phyloP scores from a whole-genome alignment of 2,113 vertebrate genomes.

The Rhagologus leucostigma region DNA sequence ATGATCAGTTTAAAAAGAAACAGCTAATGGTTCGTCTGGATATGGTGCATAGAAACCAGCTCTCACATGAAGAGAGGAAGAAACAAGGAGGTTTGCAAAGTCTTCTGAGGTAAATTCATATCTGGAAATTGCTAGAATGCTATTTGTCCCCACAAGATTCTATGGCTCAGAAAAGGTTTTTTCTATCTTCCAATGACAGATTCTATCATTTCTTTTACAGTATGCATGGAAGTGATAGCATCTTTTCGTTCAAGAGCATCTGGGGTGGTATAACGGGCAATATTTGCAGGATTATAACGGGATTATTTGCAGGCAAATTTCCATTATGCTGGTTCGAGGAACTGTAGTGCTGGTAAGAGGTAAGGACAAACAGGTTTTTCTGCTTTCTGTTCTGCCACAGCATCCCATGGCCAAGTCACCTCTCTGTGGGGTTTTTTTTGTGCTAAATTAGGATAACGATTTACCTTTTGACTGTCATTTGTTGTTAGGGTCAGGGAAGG shows the following conservation, averaged over 20 bases:
- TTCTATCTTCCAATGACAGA: neutral
- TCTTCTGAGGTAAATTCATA: neutral
- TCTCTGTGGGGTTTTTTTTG: neutral
- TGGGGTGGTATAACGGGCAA: neutral
- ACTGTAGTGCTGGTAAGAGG: neutral
- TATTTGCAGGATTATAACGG: too few species aligned
- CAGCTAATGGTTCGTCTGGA: neutral
- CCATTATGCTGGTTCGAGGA: neutral
- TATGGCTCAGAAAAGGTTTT: neutral
- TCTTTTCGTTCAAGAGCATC: neutral
- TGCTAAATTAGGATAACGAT: neutral
- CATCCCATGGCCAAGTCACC: neutral
- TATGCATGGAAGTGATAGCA: neutral
- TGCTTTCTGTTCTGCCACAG: neutral
- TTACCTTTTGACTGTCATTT: neutral
- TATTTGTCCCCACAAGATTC: neutral
- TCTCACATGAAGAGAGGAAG: neutral
- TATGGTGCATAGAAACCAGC: neutral
- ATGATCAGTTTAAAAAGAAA: neutral
- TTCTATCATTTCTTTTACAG: neutral
- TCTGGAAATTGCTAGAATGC: neutral
- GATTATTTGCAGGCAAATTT: neutral
- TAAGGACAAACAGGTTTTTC: neutral
- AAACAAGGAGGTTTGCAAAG: neutral
- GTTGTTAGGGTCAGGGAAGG: neutral